Evolutionary conservation across 2,113 vertebrate species (phyloP).

Genomic region (Lepus timidus): DNA sequence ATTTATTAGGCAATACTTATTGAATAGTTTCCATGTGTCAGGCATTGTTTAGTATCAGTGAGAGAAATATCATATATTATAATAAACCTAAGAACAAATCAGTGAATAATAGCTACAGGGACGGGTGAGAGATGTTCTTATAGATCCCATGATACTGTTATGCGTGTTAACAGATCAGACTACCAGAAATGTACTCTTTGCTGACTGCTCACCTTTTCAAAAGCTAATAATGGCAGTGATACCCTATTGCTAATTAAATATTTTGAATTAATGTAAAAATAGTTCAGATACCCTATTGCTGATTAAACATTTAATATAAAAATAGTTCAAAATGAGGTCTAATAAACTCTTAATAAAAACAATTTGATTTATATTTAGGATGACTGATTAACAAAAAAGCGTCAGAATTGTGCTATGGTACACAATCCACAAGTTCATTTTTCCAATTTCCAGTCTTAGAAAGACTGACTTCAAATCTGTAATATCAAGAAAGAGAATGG

Average conservation of each 20-base stretch:
- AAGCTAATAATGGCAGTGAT: not conserved
- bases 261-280: not conserved
- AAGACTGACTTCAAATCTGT: conserved; percentile 9
- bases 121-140: not conserved
- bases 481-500: conserved; percentile 17
- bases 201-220: not conserved
- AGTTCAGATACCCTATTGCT: not conserved
- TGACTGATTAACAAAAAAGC: not conserved
- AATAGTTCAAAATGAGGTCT: not conserved
- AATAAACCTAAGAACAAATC: not conserved
- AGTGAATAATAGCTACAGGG: not conserved
- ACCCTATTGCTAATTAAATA: not conserved
- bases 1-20: not conserved
- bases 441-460: not conserved
- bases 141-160: not conserved
- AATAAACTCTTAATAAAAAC: not conserved
- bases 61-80: not conserved
- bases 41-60: not conserved
- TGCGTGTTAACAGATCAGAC: not conserved
- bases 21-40: not conserved
- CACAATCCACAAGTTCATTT: not conserved
- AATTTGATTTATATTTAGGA: not conserved
- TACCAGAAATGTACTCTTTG: not conserved
- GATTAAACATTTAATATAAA: too few species aligned
- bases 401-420: not conserved